Base-by-base conservation (phyloP, 2,888 invertebrate genomes). In the Mimas tiliae region DNA sequence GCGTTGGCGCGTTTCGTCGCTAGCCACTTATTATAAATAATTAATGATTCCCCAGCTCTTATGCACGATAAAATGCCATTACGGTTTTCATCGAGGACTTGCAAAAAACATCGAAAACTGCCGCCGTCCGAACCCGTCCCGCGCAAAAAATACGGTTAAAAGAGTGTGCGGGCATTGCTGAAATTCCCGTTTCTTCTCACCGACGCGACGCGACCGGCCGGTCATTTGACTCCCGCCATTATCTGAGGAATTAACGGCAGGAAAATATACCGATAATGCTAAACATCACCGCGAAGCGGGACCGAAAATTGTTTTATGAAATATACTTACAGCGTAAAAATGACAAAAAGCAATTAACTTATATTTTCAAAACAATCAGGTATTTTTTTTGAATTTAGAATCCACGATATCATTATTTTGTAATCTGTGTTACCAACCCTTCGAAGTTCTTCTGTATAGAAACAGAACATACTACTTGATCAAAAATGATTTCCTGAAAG, bases 21-120 rank as follows among this genome's bases (percentile, higher is more conserved):
- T 91, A 91, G 88, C 83, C 85, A 86, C 89, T 91, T 93, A 92
- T 92, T 93, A 93, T 93, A 93, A 93, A 93, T 93, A 92, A 93
- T 93, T 93, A 93, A 93, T 93, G 93, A 93, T 91, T 91, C 88
- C 87, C 81, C 79, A 87, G 86, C 91, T 90, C 88, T 91, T 92
- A 93, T 92, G 92, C 91, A 92, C 91, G 89, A 92, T 91, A 92
- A 93, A 92, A 93, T 93, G 93, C 93, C 91, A 92, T 93, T 93
- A 93, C 89, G 91, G 92, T 93, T 93, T 93, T 93, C 92, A 91
- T 91, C 86, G 87, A 84, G 83, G 83, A 79, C 85, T 80, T 82
- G 86, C 85, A 92, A 93, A 93, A 93, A 91, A 90, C 82, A 74
- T 80, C 85, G 86, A 87, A 86, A 89, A 83, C 86, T 77, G 88